Conservation (phyloP, 2,113 vertebrate genomes). For the Chaenogobius annularis region DNA sequence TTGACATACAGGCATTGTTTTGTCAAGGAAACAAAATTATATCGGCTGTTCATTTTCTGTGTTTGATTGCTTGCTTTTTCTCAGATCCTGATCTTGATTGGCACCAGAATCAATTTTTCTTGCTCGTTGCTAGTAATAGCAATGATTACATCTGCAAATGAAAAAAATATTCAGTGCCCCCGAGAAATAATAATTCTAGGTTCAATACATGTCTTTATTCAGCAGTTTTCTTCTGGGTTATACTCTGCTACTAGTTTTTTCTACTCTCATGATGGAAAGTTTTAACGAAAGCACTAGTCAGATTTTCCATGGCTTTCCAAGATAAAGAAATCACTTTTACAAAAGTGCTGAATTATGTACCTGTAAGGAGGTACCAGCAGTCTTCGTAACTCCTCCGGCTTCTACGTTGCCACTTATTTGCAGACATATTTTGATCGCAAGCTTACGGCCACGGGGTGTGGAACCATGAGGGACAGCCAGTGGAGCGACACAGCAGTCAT, state of each 20-base stretch:
- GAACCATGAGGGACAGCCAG: constrained; percentile 30
- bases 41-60: constrained; percentile 39
- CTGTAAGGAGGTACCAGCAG: constrained; percentile 12
- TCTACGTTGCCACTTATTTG: neutral
- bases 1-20: constrained; percentile 21
- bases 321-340: constrained; percentile 31
- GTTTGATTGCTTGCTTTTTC: constrained; percentile 40
- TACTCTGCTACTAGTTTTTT: constrained; percentile 5
- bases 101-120: constrained; percentile 13
- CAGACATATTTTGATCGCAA: constrained; percentile 29
- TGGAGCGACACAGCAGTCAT: constrained; percentile 4
- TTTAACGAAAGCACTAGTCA: constrained; percentile 38
- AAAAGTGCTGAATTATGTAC: constrained; percentile 41
- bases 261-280: constrained; percentile 24
- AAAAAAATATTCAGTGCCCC: neutral
- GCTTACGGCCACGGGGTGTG: neutral
- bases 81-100: constrained; percentile 45
- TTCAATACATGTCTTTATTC: constrained; percentile 17
- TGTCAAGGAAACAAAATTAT: constrained; percentile 33
- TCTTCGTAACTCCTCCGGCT: constrained; percentile 27
- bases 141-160: neutral
- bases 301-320: constrained; percentile 34
- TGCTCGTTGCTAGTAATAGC: neutral
- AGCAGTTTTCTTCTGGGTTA: constrained; percentile 17
- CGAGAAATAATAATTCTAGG: neutral